Evolutionary conservation across 2,888 invertebrate species (phyloP).

Genomic region (Glaucopsyche alexis): DNA sequence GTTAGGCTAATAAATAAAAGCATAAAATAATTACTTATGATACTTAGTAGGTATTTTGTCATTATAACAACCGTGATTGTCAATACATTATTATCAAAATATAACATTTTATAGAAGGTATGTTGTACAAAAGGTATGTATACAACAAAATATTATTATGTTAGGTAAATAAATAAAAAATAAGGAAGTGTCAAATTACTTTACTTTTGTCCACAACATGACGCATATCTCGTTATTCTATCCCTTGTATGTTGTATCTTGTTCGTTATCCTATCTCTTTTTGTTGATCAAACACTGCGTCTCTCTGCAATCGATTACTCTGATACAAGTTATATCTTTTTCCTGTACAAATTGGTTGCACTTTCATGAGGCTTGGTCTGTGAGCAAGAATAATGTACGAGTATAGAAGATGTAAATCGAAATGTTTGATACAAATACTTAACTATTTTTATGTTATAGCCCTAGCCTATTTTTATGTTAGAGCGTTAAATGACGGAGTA

Average conservation of each 20-base stretch:
- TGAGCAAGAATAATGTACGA: slow-evolving; percentile 2
- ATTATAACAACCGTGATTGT: no score
- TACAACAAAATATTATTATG: neutral
- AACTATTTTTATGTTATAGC: neutral
- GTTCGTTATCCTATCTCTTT: slow-evolving; percentile 8
- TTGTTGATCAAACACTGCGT: slow-evolving; percentile 16
- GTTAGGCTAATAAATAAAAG: no score
- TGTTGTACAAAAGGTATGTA: no score
- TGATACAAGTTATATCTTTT: neutral
- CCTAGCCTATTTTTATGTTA: neutral
- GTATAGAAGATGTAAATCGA: neutral
- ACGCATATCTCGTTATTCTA: slow-evolving; percentile 4
- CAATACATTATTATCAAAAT: no score
- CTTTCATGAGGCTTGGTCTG: neutral
- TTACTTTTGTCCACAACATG: neutral
- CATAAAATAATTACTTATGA: no score
- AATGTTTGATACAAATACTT: neutral
- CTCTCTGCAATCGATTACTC: slow-evolving; percentile 2
- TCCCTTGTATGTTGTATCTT: slow-evolving; percentile 3
- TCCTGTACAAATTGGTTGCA: slow-evolving; percentile 4
- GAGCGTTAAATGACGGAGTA: no score
- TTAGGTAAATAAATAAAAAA: neutral
- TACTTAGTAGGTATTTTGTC: no score
- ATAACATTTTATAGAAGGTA: no score
- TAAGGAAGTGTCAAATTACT: neutral